phyloP scores from a whole-genome alignment of 2,888 invertebrate species.

The Ennomos erosarius region DNA sequence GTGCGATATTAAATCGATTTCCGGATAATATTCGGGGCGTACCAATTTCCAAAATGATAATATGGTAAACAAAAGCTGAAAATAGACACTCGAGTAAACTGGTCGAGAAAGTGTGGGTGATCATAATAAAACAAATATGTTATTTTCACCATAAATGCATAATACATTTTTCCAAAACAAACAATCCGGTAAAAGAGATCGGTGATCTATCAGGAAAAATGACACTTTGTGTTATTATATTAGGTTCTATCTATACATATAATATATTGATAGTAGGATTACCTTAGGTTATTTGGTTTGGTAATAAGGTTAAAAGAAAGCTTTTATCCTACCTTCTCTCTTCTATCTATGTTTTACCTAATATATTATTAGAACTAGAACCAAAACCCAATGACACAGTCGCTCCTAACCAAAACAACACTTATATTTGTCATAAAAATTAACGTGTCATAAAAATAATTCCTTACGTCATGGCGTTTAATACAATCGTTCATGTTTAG shows the following conservation, averaged over 20 bases:
- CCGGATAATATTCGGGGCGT: constrained; percentile 6
- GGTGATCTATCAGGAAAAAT: constrained; percentile 33
- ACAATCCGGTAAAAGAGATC: constrained; percentile 22
- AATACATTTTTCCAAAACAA: constrained; percentile 34
- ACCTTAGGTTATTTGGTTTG: too few relatives aligned
- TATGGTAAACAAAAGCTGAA: constrained; percentile 18
- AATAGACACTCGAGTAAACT: constrained; percentile 26
- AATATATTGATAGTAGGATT: background rate
- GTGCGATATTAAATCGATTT: too few relatives aligned
- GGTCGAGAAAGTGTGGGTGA: constrained; percentile 14
- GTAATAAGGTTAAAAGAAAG: too few relatives aligned
- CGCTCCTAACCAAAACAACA: constrained; percentile 45
- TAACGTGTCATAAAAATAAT: constrained; percentile 58
- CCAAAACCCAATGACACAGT: constrained; percentile 14
- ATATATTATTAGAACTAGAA: background rate
- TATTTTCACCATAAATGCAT: constrained; percentile 22
- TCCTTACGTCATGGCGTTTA: constrained; percentile 50
- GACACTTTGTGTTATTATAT: constrained; percentile 28
- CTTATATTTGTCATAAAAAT: constrained; percentile 54
- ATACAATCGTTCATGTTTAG: constrained; percentile 49
- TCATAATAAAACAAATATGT: constrained; percentile 31
- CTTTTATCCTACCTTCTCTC: too few relatives aligned
- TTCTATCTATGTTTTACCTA: too few relatives aligned
- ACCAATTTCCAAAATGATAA: constrained; percentile 16
- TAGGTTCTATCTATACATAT: constrained; percentile 14